Evolutionary conservation across 2,113 vertebrate genomes (phyloP).

Genomic region (Perca flavescens): DNA sequence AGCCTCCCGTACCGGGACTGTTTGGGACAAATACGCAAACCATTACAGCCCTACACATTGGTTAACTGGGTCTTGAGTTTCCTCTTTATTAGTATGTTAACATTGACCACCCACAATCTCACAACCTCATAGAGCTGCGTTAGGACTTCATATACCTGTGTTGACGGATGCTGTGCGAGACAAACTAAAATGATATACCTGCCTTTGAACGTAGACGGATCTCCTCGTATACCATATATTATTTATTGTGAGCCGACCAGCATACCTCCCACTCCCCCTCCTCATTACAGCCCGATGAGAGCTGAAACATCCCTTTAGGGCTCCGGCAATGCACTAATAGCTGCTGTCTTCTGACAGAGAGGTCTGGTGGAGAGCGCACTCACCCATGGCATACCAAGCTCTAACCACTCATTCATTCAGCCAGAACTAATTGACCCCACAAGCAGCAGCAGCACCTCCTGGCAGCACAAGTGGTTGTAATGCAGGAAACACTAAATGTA

Average conservation of each 20-base stretch:
- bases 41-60: too few relatives aligned
- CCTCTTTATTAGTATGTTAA: not conserved
- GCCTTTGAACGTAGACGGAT: constrained; percentile 19
- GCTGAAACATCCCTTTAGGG: constrained; percentile 57
- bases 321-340: constrained; percentile 47
- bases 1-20: too few relatives aligned
- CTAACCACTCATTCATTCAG: constrained; percentile 57
- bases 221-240: constrained; percentile 40
- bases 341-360: constrained; percentile 60
- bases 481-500: constrained; percentile 36
- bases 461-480: constrained; percentile 29
- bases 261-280: constrained; percentile 27
- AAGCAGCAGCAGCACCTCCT: constrained; percentile 34
- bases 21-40: too few relatives aligned
- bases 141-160: not conserved
- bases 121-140: not conserved
- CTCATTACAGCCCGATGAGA: constrained; percentile 69
- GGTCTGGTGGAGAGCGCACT: constrained; percentile 35
- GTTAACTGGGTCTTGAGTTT: not conserved
- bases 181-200: constrained; percentile 3
- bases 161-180: not conserved
- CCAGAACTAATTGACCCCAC: constrained; percentile 49
- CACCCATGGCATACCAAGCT: constrained; percentile 36
- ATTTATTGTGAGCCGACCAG: constrained; percentile 51
- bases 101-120: not conserved